Conservation (phyloP, 2,888 invertebrate species). For the Tanytarsus gracilentus region DNA sequence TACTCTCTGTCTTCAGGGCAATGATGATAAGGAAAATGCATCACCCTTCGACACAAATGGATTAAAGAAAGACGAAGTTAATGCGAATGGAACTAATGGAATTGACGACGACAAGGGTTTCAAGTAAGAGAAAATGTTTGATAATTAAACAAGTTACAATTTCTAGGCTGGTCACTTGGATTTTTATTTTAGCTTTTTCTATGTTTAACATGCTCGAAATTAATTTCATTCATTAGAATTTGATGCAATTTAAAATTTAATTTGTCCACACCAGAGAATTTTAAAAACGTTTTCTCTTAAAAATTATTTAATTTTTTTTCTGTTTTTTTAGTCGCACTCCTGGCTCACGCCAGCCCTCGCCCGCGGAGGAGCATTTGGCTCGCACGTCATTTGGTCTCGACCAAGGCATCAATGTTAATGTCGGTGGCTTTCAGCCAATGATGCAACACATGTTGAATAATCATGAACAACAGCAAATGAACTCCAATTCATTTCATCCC, state of each 20-base stretch:
- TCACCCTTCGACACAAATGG: constrained; percentile 46
- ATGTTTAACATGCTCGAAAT: not conserved
- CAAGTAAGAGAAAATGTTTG: constrained; percentile 57
- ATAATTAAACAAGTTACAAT: not conserved
- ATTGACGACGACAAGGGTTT: constrained; percentile 83
- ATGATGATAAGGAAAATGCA: constrained; percentile 50
- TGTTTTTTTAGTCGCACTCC: constrained; percentile 73
- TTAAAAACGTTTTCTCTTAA: not conserved
- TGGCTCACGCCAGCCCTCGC: constrained; percentile 85
- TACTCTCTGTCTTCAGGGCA: constrained; percentile 32
- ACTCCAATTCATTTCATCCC: constrained; percentile 35
- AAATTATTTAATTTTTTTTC: not conserved
- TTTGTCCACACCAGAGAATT: not conserved
- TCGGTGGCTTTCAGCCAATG: constrained; percentile 9
- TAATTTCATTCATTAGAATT: not conserved
- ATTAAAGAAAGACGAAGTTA: constrained; percentile 45
- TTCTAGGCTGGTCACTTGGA: too few relatives aligned
- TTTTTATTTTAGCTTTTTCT: too few relatives aligned
- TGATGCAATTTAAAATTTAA: not conserved
- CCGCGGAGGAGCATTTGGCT: constrained; percentile 64
- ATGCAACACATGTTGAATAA: constrained; percentile 23
- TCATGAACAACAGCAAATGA: constrained; percentile 32
- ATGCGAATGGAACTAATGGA: constrained; percentile 56
- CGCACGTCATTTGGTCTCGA: constrained; percentile 34
- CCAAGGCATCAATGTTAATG: constrained; percentile 13